Conservation (phyloP, 2,797 vertebrate genomes). For the Molothrus ater region DNA sequence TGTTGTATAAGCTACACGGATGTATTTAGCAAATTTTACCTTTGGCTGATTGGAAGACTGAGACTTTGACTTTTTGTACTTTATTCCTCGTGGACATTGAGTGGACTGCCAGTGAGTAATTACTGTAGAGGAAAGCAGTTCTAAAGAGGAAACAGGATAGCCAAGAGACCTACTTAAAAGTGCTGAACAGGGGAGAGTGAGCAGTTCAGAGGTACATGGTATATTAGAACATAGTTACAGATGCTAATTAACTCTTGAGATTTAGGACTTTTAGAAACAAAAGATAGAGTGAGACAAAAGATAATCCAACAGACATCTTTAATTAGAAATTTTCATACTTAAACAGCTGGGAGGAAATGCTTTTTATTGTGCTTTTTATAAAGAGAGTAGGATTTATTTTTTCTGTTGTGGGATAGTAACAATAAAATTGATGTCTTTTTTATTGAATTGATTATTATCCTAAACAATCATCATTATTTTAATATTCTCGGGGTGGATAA, state of each 20-base stretch:
- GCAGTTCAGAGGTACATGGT: background rate
- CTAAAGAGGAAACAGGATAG: slow-evolving; percentile 53
- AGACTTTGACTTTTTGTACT: background rate
- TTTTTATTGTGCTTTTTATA: background rate
- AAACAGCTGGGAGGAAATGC: background rate
- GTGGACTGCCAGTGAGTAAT: slow-evolving; percentile 26
- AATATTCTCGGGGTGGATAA: background rate
- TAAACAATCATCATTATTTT: background rate
- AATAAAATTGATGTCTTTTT: background rate
- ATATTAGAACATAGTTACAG: background rate
- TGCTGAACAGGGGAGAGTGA: background rate
- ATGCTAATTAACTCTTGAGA: background rate
- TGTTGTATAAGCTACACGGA: background rate
- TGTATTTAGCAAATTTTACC: background rate
- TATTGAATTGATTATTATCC: background rate
- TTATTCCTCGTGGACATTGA: background rate
- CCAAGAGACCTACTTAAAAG: slow-evolving; percentile 24
- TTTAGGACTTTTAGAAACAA: background rate
- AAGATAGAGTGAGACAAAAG: background rate
- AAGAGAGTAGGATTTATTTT: background rate
- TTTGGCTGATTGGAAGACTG: background rate
- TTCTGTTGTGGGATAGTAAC: background rate
- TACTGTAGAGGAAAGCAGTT: slow-evolving; percentile 29
- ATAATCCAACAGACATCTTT: background rate
- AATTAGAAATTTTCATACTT: background rate